Conservation (phyloP, 2,113 vertebrate species). For the Vidua macroura region DNA sequence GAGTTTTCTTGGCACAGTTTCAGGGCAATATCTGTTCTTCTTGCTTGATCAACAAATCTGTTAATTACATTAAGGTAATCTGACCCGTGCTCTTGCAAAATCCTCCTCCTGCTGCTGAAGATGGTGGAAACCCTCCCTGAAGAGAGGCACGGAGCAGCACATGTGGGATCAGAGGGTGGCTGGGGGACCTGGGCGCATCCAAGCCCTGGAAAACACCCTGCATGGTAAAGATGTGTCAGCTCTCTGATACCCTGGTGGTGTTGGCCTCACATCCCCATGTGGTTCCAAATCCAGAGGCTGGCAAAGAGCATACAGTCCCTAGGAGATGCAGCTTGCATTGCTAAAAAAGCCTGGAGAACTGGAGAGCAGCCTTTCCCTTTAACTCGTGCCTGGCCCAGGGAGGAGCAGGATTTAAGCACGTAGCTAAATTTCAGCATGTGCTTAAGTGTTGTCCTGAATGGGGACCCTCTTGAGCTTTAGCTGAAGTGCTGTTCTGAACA, state of each 20-base stretch:
- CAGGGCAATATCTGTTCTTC: neutral
- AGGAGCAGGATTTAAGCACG: neutral
- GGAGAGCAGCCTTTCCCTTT: neutral
- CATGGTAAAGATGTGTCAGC: neutral
- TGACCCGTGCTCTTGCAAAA: neutral
- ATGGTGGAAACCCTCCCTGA: neutral
- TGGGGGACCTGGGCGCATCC: neutral
- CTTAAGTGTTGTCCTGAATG: neutral
- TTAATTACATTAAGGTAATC: neutral
- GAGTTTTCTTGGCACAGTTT: neutral
- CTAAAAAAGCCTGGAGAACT: neutral
- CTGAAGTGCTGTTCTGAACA: neutral
- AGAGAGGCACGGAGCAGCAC: neutral
- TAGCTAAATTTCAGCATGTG: neutral
- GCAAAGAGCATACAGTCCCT: neutral
- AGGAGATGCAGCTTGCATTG: neutral
- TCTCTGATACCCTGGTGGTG: neutral
- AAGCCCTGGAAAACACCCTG: neutral
- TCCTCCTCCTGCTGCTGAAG: neutral
- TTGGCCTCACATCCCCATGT: fast-evolving
- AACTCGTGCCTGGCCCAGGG: neutral
- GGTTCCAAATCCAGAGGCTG: neutral
- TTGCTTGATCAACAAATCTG: neutral
- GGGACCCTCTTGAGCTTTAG: neutral
- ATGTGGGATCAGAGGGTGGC: neutral